Evolutionary conservation across 2,888 invertebrate genomes (phyloP).

Genomic region (Beris morrisii): DNA sequence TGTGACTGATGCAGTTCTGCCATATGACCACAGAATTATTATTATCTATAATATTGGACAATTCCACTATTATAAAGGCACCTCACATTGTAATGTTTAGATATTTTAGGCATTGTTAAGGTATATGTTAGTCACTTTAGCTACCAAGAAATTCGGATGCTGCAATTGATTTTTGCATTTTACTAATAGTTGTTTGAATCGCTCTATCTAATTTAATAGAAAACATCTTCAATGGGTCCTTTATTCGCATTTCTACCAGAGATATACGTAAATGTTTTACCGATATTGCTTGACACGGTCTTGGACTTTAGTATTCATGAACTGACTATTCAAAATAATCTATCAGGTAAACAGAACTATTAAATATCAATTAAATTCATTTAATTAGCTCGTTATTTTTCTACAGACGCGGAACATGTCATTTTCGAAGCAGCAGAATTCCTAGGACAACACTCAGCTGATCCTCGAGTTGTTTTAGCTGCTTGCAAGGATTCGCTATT

Average conservation of each 20-base stretch:
- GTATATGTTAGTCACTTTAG: no score
- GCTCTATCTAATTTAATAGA: constrained; percentile 44
- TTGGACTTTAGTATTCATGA: constrained; percentile 56
- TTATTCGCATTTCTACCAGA: constrained; percentile 70
- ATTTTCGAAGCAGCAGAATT: constrained; percentile 70
- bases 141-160: no score
- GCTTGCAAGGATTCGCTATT: constrained; percentile 76
- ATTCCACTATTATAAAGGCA: no score
- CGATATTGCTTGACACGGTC: constrained; percentile 53
- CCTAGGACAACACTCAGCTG: constrained; percentile 74
- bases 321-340: constrained; percentile 50
- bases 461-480: constrained; percentile 71
- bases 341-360: constrained; percentile 40
- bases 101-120: no score
- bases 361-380: not conserved
- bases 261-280: constrained; percentile 64
- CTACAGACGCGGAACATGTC: constrained; percentile 62
- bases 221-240: constrained; percentile 60
- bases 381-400: constrained; percentile 1
- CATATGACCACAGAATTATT: no score
- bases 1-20: no score
- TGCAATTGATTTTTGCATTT: not conserved
- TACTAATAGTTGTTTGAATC: no score
- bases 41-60: no score
- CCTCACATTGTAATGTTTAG: no score